A percentile compares a stretch with the other conserved stretches of the same genome.
phyloP scores from a whole-genome alignment of 2,113 vertebrate species.

The Chionomys nivalis region DNA sequence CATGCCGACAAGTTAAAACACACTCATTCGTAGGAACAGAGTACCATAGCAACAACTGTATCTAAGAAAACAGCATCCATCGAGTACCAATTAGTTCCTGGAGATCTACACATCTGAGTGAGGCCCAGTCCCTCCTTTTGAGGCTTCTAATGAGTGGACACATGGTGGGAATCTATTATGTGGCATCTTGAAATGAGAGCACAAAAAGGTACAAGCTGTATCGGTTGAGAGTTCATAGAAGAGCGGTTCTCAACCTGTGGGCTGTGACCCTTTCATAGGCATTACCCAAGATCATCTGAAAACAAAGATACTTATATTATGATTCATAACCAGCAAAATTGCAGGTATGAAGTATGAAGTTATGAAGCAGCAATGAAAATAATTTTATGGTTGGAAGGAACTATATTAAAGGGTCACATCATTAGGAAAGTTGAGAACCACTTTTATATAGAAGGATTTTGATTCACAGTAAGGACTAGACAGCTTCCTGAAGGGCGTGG shows the following conservation, averaged over 20 bases:
- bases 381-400: neutral
- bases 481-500: neutral
- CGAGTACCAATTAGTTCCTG: neutral
- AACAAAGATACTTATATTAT: neutral
- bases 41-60: neutral
- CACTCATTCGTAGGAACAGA: neutral
- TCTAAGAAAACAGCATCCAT: neutral
- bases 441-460: neutral
- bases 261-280: neutral
- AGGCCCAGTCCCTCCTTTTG: neutral
- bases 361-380: neutral
- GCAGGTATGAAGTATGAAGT: neutral
- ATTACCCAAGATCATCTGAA: neutral
- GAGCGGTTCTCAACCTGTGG: neutral
- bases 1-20: neutral
- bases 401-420: neutral
- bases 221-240: neutral
- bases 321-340: neutral
- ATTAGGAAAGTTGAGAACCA: neutral
- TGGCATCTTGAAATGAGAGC: rapidly evolving
- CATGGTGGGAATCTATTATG: rapidly evolving
- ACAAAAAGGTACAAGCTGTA: too few species aligned
- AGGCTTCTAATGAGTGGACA: neutral
- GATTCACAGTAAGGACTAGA: neutral
- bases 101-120: neutral